Evolutionary conservation across 2,797 vertebrate genomes (phyloP), one percentile per base, ranked within the genome.

Genomic region (Falco biarmicus): DNA sequence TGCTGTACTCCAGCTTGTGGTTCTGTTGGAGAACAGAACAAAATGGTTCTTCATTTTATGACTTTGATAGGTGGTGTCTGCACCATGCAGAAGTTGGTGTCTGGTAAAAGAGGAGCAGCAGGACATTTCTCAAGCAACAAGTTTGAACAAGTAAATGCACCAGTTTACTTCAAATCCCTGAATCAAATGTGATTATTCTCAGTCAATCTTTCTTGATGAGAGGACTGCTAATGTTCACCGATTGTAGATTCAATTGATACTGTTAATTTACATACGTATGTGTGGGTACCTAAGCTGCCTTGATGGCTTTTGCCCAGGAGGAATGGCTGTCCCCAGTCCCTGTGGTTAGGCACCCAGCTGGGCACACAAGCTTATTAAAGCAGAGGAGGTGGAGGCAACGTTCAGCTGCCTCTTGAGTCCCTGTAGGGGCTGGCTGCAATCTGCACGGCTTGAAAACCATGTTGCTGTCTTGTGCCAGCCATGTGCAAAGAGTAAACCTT

Each of bases 21-120:
- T 45, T 89, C 28, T 65, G 6, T 43, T 34, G 24, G 19, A 32
- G 28, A 84, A 18, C 25, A 61, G 31, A 80, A 59, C 4, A 60
- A 84, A 83, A 69, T 34, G 1, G 6, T 66, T 84, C 29, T 39
- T 87, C 3, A 6, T 63, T 24, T 45, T 50, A 63, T 39, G 39
- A 84, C 43, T 70, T 81, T 1, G 1, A 0, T 51, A 71, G 24
- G 1, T 56, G 24, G 1, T 56, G 16, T 32, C 13, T 11, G 15
- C 64, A 56, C 47, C 10, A 1, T 20, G 10, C 4, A 37, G 50
- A 43, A 45, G 50, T 89, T 0, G 1, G 5, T 39, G 13, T 18
- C 22, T 60, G 45, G 47, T 83, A 19, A 37, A 91, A 84, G 16
- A 51, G 8, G 10, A 87, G 22, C 15, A 61, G 13, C 17, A 1